Conservation (phyloP, 2,888 invertebrate species). For the Agrotis puta region DNA sequence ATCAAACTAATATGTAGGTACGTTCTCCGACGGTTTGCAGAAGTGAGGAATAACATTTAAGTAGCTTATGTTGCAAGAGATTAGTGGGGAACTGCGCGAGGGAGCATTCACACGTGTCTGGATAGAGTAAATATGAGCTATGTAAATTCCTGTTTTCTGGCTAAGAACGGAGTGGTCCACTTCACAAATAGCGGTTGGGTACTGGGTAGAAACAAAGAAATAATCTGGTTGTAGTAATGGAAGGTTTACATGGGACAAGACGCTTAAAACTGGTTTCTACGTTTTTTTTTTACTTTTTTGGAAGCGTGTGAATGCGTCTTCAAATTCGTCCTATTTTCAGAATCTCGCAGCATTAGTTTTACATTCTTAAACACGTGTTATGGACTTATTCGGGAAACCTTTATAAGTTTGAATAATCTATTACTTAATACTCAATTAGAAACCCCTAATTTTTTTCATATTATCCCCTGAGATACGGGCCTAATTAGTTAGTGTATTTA, state of each 20-base stretch:
- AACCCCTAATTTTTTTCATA: neutral
- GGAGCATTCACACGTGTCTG: neutral
- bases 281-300: neutral
- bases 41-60: conserved; percentile 18
- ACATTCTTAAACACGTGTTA: neutral
- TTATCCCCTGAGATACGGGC: no score
- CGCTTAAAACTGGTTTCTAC: neutral
- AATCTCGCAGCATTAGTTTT: neutral
- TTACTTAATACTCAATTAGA: neutral
- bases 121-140: neutral
- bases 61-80: conserved; percentile 18
- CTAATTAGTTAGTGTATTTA: no score
- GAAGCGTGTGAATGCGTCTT: conserved; percentile 4
- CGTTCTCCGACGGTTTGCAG: conserved; percentile 13
- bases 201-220: neutral
- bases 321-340: neutral
- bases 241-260: no score
- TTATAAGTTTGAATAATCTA: neutral
- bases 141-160: neutral
- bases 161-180: no score
- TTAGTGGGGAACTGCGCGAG: conserved; percentile 9
- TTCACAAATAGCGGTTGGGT: neutral
- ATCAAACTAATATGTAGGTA: conserved; percentile 25
- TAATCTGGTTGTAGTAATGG: neutral
- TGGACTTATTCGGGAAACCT: neutral